phyloP scores from a whole-genome alignment of 2,797 vertebrate species.

The Sarcoramphus papa region DNA sequence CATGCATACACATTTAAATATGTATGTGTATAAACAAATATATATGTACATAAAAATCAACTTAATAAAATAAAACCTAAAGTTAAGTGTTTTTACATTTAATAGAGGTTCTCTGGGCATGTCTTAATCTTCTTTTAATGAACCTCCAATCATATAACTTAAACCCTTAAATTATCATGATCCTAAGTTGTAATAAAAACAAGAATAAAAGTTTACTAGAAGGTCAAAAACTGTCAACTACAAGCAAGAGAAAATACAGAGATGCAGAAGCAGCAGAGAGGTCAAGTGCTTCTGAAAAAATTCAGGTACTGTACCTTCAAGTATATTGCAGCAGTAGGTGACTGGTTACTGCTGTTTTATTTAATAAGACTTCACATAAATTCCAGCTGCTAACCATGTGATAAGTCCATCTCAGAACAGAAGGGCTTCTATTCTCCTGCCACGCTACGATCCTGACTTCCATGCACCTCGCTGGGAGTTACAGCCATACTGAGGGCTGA shows the following conservation, averaged over 20 bases:
- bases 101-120: conserved; percentile 34
- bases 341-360: conserved; percentile 75
- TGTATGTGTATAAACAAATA: neutral
- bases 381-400: conserved; percentile 74
- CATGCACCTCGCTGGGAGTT: conserved; percentile 23
- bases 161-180: conserved; percentile 67
- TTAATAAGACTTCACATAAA: conserved; percentile 73
- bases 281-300: conserved; percentile 59
- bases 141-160: conserved; percentile 61
- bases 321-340: conserved; percentile 66
- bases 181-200: conserved; percentile 70
- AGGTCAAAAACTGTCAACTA: conserved; percentile 72
- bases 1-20: neutral
- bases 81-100: conserved; percentile 47
- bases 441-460: neutral
- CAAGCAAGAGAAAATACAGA: conserved; percentile 67
- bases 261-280: conserved; percentile 63
- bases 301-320: conserved; percentile 66
- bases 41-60: neutral
- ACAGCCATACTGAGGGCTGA: neutral
- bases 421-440: conserved; percentile 56
- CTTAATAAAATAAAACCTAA: conserved; percentile 58
- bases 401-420: conserved; percentile 67
- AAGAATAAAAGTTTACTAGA: conserved; percentile 72
- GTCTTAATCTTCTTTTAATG: conserved; percentile 58